Evolutionary conservation across 2,888 invertebrate genomes (phyloP), one percentile per base, ranked within the genome.

Genomic region (Yponomeuta evonymella): DNA sequence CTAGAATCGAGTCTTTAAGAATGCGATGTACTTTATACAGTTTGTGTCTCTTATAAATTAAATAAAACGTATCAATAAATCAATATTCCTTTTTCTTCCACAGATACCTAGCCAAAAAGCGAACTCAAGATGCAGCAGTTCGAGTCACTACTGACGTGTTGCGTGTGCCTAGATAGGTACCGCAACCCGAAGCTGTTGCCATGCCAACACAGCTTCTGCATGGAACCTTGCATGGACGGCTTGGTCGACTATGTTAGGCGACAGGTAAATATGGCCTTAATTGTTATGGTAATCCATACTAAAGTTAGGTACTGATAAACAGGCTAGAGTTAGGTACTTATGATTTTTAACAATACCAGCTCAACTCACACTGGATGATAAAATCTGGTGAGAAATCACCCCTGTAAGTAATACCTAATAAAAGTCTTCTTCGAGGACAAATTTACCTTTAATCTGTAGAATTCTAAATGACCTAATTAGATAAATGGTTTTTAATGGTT

Each of bases 151-250:
- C 94, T 99, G 85, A 98, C 98, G 78, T 99, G 99, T 93, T 97
- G 99, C 87, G 98, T 99, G 84, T 99, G 99, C 89, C 93, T 99
- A 88, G 99, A 99, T 93, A 95, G 99, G 82, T 99, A 97, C 92
- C 94, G 97, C 81, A 98, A 98, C 87, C 99, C 99, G n/a, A 99
- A 99, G 93, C 94, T 99, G 84, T 92, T 99, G 85, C 99, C 99
- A 95, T 99, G 99, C 88, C 99, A 99, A 94, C 99, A 99, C 95
- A 99, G 99, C 81, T 99, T 98, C 92, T 99, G 99, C 86, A 97
- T 98, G 96, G 98, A 98, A 83, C 99, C 99, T 71, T 99, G 99
- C 89, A 96, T 99, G 95, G 98, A 99, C 90, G 98, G 98, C 75
- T 94, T 99, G 70, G 97, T 98, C 83, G 98, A 98, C 92, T 98